Percentiles rank a stretch among this genome's conserved stretches.
phyloP scores from a whole-genome alignment of 2,113 vertebrate genomes.

The Chaenocephalus aceratus region DNA sequence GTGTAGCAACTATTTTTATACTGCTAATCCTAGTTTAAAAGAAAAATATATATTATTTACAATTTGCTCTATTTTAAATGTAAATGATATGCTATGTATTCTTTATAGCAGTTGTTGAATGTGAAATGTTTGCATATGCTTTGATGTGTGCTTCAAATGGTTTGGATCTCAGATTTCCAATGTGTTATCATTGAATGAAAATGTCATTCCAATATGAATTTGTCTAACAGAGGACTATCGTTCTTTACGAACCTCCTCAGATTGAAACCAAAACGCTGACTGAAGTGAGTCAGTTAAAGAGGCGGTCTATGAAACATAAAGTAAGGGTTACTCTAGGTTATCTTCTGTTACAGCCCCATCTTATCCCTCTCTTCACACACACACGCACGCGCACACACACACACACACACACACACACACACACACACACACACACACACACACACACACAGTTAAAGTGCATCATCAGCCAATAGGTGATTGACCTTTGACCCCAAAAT shows the following conservation, averaged over 20 bases:
- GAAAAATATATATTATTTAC: conserved; percentile 58
- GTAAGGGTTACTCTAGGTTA: conserved; percentile 65
- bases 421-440: conserved; percentile 4
- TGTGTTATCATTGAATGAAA: conserved; percentile 34
- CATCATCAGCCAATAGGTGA: conserved; percentile 62
- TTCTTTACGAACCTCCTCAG: conserved; percentile 24
- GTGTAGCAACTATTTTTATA: conserved; percentile 85
- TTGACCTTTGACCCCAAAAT: conserved; percentile 50
- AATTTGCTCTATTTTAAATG: conserved; percentile 43
- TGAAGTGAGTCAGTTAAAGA: conserved; percentile 15
- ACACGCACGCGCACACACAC: not conserved
- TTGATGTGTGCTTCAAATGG: conserved; percentile 24
- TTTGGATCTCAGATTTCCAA: conserved; percentile 7
- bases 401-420: not conserved
- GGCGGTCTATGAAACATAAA: conserved; percentile 6
- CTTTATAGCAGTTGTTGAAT: conserved; percentile 33
- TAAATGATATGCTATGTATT: conserved; percentile 52
- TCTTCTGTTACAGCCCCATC: conserved; percentile 33
- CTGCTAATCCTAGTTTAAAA: conserved; percentile 56
- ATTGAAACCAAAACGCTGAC: conserved; percentile 56
- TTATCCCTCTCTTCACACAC: conserved; percentile 19
- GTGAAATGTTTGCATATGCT: conserved; percentile 39
- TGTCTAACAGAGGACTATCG: not conserved
- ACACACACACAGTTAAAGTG: not conserved
- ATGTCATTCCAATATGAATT: conserved; percentile 19